Percentiles rank a stretch among this genome's conserved stretches.
Conservation (phyloP, 2,888 invertebrate species). For the Callimorpha dominula region DNA sequence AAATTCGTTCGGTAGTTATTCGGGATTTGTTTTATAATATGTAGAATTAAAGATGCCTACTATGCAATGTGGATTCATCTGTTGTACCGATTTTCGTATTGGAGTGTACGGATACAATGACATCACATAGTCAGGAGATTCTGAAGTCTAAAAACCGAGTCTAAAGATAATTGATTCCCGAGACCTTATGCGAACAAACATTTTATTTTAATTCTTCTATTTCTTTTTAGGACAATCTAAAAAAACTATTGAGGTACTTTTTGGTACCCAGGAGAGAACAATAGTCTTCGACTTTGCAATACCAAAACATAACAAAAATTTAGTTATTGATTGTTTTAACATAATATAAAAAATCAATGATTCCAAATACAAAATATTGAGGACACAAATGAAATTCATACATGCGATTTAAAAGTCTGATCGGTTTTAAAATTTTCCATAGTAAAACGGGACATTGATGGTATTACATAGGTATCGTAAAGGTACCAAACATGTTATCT, state of each 20-base stretch:
- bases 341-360: conserved; percentile 11
- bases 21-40: too few relatives aligned
- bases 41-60: not conserved
- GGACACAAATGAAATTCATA: conserved; percentile 62
- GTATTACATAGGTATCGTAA: conserved; percentile 37
- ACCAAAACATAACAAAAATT: not conserved
- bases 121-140: not conserved
- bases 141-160: not conserved
- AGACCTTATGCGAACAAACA: not conserved
- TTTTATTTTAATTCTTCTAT: not conserved
- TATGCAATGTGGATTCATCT: not conserved
- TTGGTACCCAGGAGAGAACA: not conserved
- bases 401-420: conserved; percentile 66
- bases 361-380: conserved; percentile 38
- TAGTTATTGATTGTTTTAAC: conserved; percentile 2
- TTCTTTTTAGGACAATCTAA: too few relatives aligned
- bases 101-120: not conserved
- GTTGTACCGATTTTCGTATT: not conserved
- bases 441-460: conserved; percentile 56
- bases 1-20: too few relatives aligned
- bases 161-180: not conserved
- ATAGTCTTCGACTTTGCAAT: not conserved
- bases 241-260: too few relatives aligned
- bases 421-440: conserved; percentile 64
- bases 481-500: conserved; percentile 44